Base-by-base conservation (phyloP, 2,888 invertebrate species). In the Apodemia duryi region DNA sequence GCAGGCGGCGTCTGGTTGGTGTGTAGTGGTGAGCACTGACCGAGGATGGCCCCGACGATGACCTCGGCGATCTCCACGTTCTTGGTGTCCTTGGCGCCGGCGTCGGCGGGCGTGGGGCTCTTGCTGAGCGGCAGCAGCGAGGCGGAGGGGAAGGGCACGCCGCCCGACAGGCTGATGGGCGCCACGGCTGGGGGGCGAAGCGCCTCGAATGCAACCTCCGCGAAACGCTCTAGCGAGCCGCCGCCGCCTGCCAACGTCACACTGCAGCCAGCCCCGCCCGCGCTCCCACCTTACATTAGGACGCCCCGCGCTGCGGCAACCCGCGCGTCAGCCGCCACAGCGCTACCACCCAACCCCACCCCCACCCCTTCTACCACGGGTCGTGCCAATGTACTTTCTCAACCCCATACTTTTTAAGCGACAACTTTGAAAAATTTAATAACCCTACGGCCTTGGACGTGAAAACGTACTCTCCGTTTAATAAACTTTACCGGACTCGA, bases 11-110 rank as follows among this genome's bases (percentile, higher is more conserved):
- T 2, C 32, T 32, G 3, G 32, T 32, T 2, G 32, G 2, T 2
- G 2, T 32, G 11, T 35, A 10, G 4, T 9, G 60, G 9, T 46
- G 38, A 1, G 38, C 1, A 83, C 93, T 93, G 86, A 93, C 98
- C 99, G 88, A 99, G 94, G 82, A 99, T 98, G 84, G 98, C 98
- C 82, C 98, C 99, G 85, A 99, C 98, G 91, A 98, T 98, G 90
- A 96, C 95, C 94, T 98, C 97, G 68, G 98, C 95, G 86, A 99
- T 98, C 94, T 98, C 98, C 84, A 98, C 96, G 93, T 97, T 97
- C 93, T 96, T 97, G 82, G 95, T 93, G 92, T 97, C 96, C 93
- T 96, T 96, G 87, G 93, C 94, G 77, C 93, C 93, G 79, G 94
- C 93, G 92, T 96, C 96, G 74, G 95, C 95, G 73, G 96, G 96